Evolutionary conservation across 2,888 invertebrate genomes (phyloP), one percentile per base, ranked within the genome.

Genomic region (Acleris laterana): DNA sequence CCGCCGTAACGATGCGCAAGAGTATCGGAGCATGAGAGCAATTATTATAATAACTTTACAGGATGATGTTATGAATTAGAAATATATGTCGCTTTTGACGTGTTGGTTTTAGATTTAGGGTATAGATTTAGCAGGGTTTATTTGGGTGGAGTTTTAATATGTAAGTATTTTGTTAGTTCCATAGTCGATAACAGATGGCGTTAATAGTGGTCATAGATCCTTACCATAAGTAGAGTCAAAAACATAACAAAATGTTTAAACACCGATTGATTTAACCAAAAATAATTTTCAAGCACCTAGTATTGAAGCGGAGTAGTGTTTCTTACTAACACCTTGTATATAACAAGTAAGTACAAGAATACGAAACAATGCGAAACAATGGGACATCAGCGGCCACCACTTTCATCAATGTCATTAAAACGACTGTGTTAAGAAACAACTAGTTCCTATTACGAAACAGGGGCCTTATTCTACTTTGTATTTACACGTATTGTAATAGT

Each of bases 21-120:
- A 83, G 86, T 86, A 86, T 81, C 78, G 78, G 86, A 88, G 83
- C 88, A 85, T 83, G 82, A 84, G 46, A 51, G 17, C 51, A 62
- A 66, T 66, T 66, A 73, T 74, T 73, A 72, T 70, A 71, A 32
- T 61, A 69, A 66, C 60, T 58, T 9, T 79, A 88, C 75, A 88
- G 87, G 81, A n/a, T 84, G 89, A 68, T 74, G 38, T 48, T 56
- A 53, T 22, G 53, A n/a, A 53, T 63, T 68, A 46, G 6, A 7
- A 60, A 52, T 62, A 55, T 6, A 9, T 13, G 13, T 57, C 42
- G 16, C 16, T 48, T 62, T 62, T 20, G 1, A 38, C 11, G 16
- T 49, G 11, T 19, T 44, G 0, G 19, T 44, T 13, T 44, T 48
- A 2, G 11, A 1, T 16, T 13, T 1, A 11, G 3, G 13, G 44